A percentile compares a stretch with the other conserved stretches of the same genome.
These are phyloP conservation scores for Gambelia wislizenii DNA, from an alignment of 2,797 vertebrate species.

Conservation along the genomic window DNA sequence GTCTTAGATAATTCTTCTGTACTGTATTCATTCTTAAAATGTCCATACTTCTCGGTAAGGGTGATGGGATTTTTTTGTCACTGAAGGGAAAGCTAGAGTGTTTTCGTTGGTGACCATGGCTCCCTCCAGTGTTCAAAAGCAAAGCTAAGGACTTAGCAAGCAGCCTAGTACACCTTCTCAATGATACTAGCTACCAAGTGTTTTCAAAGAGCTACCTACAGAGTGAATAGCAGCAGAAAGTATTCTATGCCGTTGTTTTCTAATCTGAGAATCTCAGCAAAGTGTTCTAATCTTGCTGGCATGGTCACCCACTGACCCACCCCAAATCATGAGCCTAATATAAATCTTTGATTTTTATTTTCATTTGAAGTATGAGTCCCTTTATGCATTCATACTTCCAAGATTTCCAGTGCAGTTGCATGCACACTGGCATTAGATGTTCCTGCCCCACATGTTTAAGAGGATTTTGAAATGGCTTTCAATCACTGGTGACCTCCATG, in stretches of 20 bases:
- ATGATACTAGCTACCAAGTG: not conserved
- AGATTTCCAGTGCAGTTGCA: not conserved
- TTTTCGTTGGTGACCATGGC: slow-evolving; percentile 15
- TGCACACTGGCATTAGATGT: not conserved
- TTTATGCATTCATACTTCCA: not conserved
- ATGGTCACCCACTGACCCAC: too few relatives aligned
- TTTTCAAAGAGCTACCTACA: not conserved
- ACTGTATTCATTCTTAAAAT: not conserved
- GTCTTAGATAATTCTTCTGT: not conserved
- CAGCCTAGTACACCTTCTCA: not conserved
- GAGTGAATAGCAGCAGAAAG: not conserved
- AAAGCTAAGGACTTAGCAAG: not conserved
- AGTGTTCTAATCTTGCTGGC: not conserved
- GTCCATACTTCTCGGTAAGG: not conserved
- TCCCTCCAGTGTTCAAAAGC: slow-evolving; percentile 42
- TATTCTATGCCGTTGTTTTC: not conserved
- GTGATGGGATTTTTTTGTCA: slow-evolving; percentile 1
- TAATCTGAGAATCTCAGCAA: not conserved
- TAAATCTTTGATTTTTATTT: not conserved
- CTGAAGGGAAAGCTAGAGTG: not conserved
- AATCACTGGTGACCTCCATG: not conserved
- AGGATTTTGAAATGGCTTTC: not conserved
- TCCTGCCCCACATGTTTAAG: not conserved
- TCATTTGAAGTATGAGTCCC: not conserved
- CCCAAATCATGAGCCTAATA: not conserved